A percentile compares a stretch with the other conserved stretches of the same genome.
These are phyloP conservation scores for Trichonephila clavata DNA, from an alignment of 1,140 invertebrate species.

Conservation along the genomic window DNA sequence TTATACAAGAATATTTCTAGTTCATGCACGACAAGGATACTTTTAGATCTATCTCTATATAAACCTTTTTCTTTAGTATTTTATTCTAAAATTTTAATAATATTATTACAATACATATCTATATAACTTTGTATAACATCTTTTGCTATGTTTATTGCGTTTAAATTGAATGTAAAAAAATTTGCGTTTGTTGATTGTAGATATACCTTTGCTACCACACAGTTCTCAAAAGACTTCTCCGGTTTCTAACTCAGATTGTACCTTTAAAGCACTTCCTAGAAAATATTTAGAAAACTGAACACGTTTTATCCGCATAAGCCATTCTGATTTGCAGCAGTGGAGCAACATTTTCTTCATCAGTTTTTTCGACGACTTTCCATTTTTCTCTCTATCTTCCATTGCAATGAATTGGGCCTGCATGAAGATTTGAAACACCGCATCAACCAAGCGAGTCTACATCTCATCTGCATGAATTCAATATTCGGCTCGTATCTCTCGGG, in stretches of 20 bases:
- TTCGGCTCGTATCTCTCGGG: conserved; percentile 31
- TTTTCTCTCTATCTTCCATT: conserved; percentile 17
- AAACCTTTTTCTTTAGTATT: too few species aligned
- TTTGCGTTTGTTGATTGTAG: background rate
- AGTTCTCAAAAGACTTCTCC: background rate
- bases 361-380: conserved; percentile 64
- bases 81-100: too few species aligned
- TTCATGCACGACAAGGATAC: too few species aligned
- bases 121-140: too few species aligned
- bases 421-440: conserved; percentile 55
- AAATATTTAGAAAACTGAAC: conserved; percentile 39
- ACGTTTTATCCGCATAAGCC: conserved; percentile 66
- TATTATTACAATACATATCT: too few species aligned
- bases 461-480: conserved; percentile 65
- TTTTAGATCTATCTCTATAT: too few species aligned
- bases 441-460: background rate
- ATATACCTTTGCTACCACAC: background rate
- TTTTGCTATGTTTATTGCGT: too few species aligned
- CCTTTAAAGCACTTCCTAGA: conserved; percentile 27
- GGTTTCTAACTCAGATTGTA: conserved; percentile 13
- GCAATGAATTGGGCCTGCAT: conserved; percentile 37
- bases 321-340: conserved; percentile 56
- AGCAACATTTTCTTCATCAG: conserved; percentile 65
- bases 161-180: too few species aligned
- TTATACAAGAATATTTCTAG: too few species aligned